These are phyloP conservation scores for Lasioglossum zephyrum DNA, from an alignment of 2,888 invertebrate genomes.

Conservation along the genomic window DNA sequence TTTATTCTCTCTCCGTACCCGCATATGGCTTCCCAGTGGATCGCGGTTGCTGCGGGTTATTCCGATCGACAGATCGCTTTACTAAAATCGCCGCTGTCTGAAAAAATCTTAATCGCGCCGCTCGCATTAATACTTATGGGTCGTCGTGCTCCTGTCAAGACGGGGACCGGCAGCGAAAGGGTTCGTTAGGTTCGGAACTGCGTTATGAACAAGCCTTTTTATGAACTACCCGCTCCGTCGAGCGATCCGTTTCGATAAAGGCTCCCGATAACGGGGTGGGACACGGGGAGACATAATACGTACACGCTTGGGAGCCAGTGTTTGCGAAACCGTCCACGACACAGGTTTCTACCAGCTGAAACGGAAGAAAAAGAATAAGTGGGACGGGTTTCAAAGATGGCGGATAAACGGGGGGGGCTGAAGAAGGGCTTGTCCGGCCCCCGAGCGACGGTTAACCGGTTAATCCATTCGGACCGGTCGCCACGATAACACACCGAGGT, in stretches of 20 bases:
- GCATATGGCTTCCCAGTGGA: not conserved
- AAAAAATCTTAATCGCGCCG: constrained; percentile 39
- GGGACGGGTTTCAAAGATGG: constrained; percentile 25
- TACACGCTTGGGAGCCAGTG: constrained; percentile 12
- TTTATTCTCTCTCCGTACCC: not conserved
- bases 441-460: constrained; percentile 62
- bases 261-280: constrained; percentile 32
- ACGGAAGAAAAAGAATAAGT: constrained; percentile 11
- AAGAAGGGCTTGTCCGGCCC: constrained; percentile 1
- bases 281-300: constrained; percentile 64
- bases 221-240: constrained; percentile 26
- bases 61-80: constrained; percentile 9
- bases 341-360: not conserved
- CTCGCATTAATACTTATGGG: constrained; percentile 10
- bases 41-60: not conserved
- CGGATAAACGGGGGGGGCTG: constrained; percentile 7
- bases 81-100: constrained; percentile 29
- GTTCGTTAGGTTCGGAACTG: constrained; percentile 27
- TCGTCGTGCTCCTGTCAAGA: not conserved
- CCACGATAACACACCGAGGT: constrained; percentile 1
- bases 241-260: constrained; percentile 30
- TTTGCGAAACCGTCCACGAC: not conserved
- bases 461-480: constrained; percentile 62
- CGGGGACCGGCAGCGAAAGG: not conserved
- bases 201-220: constrained; percentile 43